These are phyloP conservation scores for Sebastes matsubarae DNA, from an alignment of 2,797 vertebrate species.

Conservation along the genomic window DNA sequence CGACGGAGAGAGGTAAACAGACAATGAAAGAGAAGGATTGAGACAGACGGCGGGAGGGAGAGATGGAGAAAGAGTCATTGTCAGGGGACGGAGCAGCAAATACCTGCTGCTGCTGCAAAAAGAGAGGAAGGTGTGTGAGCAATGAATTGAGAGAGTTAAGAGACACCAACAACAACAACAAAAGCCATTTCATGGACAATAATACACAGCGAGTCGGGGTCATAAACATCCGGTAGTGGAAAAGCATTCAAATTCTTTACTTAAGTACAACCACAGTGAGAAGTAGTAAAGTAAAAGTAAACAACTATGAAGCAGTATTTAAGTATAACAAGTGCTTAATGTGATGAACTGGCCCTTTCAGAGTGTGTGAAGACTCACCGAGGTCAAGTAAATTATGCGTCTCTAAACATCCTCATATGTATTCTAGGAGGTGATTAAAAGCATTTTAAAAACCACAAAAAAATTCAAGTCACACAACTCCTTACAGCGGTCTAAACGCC, in stretches of 20 bases:
- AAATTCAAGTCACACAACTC: neutral
- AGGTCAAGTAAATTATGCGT: neutral
- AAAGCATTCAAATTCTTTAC: slow-evolving; percentile 19
- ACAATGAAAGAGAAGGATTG: slow-evolving; percentile 74
- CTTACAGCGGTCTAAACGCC: neutral
- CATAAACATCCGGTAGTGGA: slow-evolving; percentile 33
- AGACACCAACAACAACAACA: slow-evolving; percentile 28
- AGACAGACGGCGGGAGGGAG: slow-evolving; percentile 42
- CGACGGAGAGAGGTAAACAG: slow-evolving; percentile 70
- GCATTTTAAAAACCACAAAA: neutral
- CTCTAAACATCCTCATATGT: neutral
- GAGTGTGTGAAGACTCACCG: neutral
- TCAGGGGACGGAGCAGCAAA: slow-evolving; percentile 54
- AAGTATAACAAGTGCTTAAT: neutral
- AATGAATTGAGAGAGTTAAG: slow-evolving; percentile 28
- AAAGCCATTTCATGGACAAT: slow-evolving; percentile 52
- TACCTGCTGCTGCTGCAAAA: slow-evolving; percentile 36
- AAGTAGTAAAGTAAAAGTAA: slow-evolving; percentile 23
- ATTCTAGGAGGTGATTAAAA: neutral
- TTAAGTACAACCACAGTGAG: slow-evolving; percentile 3
- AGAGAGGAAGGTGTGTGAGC: slow-evolving; percentile 32
- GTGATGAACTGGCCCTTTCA: neutral
- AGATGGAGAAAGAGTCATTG: slow-evolving; percentile 62
- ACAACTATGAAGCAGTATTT: slow-evolving; percentile 1
- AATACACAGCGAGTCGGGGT: slow-evolving; percentile 28